Evolutionary conservation across 2,888 invertebrate genomes (phyloP).

Genomic region (Balanococcus diminutus): DNA sequence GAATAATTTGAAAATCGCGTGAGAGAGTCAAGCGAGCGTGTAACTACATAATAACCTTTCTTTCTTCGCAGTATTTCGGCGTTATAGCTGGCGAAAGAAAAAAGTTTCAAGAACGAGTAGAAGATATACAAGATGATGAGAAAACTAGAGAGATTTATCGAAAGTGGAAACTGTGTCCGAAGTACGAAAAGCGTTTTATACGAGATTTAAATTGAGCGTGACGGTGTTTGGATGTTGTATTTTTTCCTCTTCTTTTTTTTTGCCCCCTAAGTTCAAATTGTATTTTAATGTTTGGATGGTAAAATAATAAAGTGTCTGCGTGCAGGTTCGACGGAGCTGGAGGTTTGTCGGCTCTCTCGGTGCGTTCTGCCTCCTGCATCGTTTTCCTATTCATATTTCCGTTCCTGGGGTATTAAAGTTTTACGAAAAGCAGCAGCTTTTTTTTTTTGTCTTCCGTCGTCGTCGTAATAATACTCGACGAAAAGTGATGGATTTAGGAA

Average conservation of each 20-base stretch:
- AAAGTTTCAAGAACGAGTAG: neutral
- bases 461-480: too few species aligned
- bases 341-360: neutral
- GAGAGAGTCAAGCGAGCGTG: neutral
- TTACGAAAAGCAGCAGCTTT: neutral
- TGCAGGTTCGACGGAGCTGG: neutral
- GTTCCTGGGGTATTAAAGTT: neutral
- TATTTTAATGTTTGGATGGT: slow-evolving; percentile 16
- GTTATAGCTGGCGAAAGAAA: neutral
- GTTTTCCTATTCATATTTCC: slow-evolving; percentile 21
- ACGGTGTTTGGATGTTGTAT: slow-evolving; percentile 4
- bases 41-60: too few species aligned
- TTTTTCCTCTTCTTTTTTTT: neutral
- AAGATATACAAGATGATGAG: too few species aligned
- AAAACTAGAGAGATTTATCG: neutral
- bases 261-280: neutral
- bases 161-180: slow-evolving; percentile 3
- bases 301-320: too few species aligned
- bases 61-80: too few species aligned
- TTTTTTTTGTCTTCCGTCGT: too few species aligned
- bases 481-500: too few species aligned
- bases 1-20: neutral
- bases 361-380: neutral
- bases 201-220: slow-evolving; percentile 27
- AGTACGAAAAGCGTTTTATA: slow-evolving; percentile 20